A percentile compares a stretch with the other conserved stretches of the same genome.
These are phyloP conservation scores for Athrips mouffetella DNA, from an alignment of 2,888 invertebrate species.

Conservation along the genomic window DNA sequence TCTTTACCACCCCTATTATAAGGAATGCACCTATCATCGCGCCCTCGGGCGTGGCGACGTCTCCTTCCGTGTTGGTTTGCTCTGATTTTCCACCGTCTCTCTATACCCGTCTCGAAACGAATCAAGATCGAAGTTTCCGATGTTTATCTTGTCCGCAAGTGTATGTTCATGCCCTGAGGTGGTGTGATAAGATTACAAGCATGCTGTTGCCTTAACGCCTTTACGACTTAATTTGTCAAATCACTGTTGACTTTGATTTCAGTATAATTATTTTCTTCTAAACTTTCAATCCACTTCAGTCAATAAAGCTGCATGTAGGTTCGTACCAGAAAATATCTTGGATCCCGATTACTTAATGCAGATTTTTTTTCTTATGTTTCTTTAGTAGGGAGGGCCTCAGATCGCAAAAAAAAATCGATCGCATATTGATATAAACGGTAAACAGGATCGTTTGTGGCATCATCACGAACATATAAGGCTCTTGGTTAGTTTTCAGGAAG, in stretches of 20 bases:
- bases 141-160: slow-evolving; percentile 2
- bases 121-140: background rate
- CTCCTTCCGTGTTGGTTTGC: slow-evolving; percentile 32
- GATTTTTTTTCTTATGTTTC: too few relatives aligned
- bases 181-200: slow-evolving; percentile 3
- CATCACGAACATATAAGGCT: too few relatives aligned
- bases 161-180: background rate
- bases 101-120: too few relatives aligned
- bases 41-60: slow-evolving; percentile 2
- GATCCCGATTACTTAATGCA: too few relatives aligned
- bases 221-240: slow-evolving; percentile 1
- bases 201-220: background rate
- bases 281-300: background rate
- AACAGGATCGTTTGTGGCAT: too few relatives aligned
- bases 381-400: too few relatives aligned
- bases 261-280: background rate
- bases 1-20: background rate
- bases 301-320: background rate
- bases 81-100: slow-evolving; percentile 26
- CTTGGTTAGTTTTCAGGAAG: too few relatives aligned
- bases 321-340: background rate
- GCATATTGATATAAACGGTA: too few relatives aligned
- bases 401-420: too few relatives aligned
- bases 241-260: background rate
- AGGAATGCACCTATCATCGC: slow-evolving; percentile 2